phyloP scores from a whole-genome alignment of 1,140 invertebrate genomes.

The Drosophila pseudoobscura region DNA sequence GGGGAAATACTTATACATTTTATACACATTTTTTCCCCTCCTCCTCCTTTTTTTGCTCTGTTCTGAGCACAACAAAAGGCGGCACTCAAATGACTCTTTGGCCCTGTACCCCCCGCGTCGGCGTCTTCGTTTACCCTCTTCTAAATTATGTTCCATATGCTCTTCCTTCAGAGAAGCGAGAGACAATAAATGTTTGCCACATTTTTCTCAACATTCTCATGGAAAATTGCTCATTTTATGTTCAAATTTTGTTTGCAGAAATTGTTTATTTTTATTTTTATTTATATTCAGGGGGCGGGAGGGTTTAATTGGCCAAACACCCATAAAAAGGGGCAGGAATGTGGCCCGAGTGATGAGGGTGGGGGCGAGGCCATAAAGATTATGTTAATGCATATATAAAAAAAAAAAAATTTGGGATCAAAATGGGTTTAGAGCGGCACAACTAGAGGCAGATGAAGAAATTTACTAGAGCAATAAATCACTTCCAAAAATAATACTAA shows the following conservation, averaged over 20 bases:
- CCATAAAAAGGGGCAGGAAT: constrained; percentile 28
- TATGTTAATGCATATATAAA: constrained; percentile 50
- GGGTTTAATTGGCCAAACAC: constrained; percentile 67
- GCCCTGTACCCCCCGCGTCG: constrained; percentile 10
- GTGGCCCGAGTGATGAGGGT: background rate
- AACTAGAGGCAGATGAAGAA: constrained; percentile 24
- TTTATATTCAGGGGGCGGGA: constrained; percentile 60
- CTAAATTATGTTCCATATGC: constrained; percentile 68
- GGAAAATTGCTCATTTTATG: constrained; percentile 75
- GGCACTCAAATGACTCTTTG: constrained; percentile 65
- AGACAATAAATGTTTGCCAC: constrained; percentile 67
- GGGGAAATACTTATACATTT: constrained; percentile 25
- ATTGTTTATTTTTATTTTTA: constrained; percentile 78
- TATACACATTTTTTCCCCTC: constrained; percentile 23
- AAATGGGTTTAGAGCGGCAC: constrained; percentile 27
- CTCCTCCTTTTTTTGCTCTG: too few species aligned
- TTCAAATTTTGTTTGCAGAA: constrained; percentile 55
- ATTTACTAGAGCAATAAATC: constrained; percentile 18
- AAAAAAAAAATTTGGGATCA: constrained; percentile 14
- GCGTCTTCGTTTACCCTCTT: constrained; percentile 21
- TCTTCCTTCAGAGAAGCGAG: constrained; percentile 6
- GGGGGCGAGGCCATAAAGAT: constrained; percentile 38
- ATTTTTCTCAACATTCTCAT: constrained; percentile 78
- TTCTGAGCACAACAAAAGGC: constrained; percentile 61
- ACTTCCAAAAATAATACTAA: constrained; percentile 13